Base-by-base conservation (phyloP, 2,888 invertebrate species). In the Ligdia adustata region DNA sequence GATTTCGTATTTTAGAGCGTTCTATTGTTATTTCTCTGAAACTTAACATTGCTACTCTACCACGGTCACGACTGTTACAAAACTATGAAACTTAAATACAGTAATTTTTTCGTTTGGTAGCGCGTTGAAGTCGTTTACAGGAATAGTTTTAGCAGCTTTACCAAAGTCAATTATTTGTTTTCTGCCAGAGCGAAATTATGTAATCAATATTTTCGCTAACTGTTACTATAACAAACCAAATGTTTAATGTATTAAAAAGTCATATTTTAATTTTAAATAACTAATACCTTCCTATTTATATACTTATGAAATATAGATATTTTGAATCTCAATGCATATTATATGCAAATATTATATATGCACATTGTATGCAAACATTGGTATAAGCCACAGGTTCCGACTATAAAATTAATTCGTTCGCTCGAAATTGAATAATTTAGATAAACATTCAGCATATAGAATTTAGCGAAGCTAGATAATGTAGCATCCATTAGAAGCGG, bases 401-500 rank as follows among this genome's bases (percentile, higher is more conserved):
- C 22, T 29, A n/a, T 35, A 14, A 43, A 43, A 31, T 35, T 6
- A 18, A n/a, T n/a, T n/a, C n/a, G 12, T 45, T 38, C 20, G 35
- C 9, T 9, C 37, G 6, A 18, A 32, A 32, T 38, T 22, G 26
- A 45, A 45, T 45, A 32, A 24, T 33, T 29, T 15, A 37, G 6
- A 6, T 9, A 5, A 32, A 16, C 4, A 27, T 18, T 27, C 27
- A 5, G 4, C 9, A 11, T 13, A 18, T 26, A 45, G 20, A 15
- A 29, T 34, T 15, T 28, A 18, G 33, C 22, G 9, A 9, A 16
- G 20, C 15, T 16, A 15, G 27, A 24, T 28, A 41, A 47, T 32
- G n/a, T 62, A 57, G 62, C 52, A 74, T 74, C 73, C 68, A 80
- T 78, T 77, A 75, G 72, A 75, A 70, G 68, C 74, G 65, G 62